Conservation (phyloP, 1,140 invertebrate species). For the Drosophila willistoni region DNA sequence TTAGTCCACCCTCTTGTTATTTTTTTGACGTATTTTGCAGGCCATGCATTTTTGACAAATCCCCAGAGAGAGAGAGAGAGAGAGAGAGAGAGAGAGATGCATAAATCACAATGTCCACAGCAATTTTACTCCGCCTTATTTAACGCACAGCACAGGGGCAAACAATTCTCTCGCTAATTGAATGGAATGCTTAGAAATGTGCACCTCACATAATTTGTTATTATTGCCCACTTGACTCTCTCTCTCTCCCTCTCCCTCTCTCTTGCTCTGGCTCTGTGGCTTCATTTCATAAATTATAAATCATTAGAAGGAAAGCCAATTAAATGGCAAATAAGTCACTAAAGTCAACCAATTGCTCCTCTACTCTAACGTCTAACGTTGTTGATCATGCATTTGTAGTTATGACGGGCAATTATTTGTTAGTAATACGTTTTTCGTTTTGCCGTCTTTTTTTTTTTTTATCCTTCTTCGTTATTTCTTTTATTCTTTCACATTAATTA, state of each 20-base stretch:
- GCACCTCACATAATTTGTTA: constrained; percentile 33
- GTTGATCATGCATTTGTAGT: constrained; percentile 34
- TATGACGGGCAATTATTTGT: constrained; percentile 45
- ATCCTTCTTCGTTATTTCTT: neutral
- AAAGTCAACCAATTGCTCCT: neutral
- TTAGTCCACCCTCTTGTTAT: constrained; percentile 22
- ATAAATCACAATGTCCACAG: constrained; percentile 29
- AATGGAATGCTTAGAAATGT: constrained; percentile 46
- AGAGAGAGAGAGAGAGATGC: constrained; percentile 2
- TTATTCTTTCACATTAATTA: constrained; percentile 59
- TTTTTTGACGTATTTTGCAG: constrained; percentile 24
- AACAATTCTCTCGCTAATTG: constrained; percentile 28
- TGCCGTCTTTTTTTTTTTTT: neutral
- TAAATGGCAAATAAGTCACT: constrained; percentile 45
- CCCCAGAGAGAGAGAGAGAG: neutral
- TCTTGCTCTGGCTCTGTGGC: neutral
- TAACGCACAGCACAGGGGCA: neutral
- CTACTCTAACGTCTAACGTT: neutral
- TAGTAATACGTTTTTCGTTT: neutral
- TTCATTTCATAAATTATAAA: constrained; percentile 73
- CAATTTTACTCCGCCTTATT: neutral
- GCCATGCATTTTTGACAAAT: constrained; percentile 28
- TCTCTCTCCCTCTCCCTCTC: too few species aligned
- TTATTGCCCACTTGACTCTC: constrained; percentile 20
- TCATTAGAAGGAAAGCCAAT: constrained; percentile 48